Conservation (phyloP, 2,888 invertebrate genomes). For the Mimas tiliae region DNA sequence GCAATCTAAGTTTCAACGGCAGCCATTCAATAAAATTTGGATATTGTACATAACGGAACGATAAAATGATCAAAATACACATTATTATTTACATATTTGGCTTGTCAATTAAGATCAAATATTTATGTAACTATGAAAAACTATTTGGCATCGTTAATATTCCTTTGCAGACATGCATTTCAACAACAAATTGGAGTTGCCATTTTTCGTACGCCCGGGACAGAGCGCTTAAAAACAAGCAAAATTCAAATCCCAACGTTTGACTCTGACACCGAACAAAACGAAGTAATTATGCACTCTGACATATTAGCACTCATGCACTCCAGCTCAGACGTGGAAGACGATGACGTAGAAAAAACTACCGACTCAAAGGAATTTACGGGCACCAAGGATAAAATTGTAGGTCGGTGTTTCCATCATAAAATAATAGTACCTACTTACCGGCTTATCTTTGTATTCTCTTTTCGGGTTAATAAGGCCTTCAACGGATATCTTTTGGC, state of each 20-base stretch:
- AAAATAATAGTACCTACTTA: neutral
- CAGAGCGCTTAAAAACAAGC: constrained; percentile 56
- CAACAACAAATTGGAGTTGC: constrained; percentile 95
- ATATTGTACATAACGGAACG: too few species aligned
- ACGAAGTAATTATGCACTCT: neutral
- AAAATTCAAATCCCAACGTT: neutral
- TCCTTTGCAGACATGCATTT: constrained; percentile 89
- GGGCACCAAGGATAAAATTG: neutral
- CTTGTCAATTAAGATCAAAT: too few species aligned
- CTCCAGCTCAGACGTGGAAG: constrained; percentile 88
- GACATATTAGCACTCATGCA: constrained; percentile 81
- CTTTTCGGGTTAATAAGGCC: too few species aligned
- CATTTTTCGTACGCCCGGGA: constrained; percentile 92
- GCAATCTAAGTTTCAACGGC: too few species aligned
- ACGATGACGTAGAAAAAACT: constrained; percentile 44
- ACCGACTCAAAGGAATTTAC: neutral
- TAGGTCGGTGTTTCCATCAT: neutral
- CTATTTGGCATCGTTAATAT: too few species aligned
- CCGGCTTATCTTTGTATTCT: too few species aligned
- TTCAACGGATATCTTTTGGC: too few species aligned
- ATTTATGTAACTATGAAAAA: too few species aligned
- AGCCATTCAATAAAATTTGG: too few species aligned
- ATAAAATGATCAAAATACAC: too few species aligned
- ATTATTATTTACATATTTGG: neutral
- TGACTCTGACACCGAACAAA: neutral